Evolutionary conservation across 2,113 vertebrate species (phyloP).

Genomic region (Hipposideros armiger): DNA sequence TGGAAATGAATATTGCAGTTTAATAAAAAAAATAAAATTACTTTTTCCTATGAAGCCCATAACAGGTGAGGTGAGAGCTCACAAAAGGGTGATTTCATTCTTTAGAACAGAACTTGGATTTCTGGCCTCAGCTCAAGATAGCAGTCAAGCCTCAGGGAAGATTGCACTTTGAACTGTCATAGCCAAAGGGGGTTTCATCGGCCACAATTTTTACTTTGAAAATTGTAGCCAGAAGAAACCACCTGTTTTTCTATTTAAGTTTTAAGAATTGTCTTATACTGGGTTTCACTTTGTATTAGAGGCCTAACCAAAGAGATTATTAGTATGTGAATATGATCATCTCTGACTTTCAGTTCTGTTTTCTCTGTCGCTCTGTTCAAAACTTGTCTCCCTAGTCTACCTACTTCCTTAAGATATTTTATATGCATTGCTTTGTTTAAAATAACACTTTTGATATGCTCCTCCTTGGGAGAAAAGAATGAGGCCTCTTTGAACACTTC

Average conservation of each 20-base stretch:
- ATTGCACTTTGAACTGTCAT: neutral
- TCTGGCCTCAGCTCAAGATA: neutral
- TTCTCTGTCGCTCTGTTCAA: neutral
- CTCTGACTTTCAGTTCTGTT: slow-evolving; percentile 40
- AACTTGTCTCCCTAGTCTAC: neutral
- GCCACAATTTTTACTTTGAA: slow-evolving; percentile 39
- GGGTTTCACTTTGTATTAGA: slow-evolving; percentile 33
- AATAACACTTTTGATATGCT: neutral
- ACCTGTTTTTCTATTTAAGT: neutral
- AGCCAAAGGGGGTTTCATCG: neutral
- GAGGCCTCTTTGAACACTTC: neutral
- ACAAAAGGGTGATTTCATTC: neutral
- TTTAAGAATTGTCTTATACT: neutral
- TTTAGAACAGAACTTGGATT: neutral
- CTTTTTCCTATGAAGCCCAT: neutral
- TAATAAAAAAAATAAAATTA: neutral
- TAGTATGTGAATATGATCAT: neutral
- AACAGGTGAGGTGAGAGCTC: neutral
- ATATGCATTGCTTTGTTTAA: neutral
- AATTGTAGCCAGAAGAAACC: neutral
- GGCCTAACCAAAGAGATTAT: neutral
- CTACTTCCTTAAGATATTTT: slow-evolving; percentile 3
- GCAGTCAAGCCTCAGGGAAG: neutral
- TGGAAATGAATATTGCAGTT: neutral
- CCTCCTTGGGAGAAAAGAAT: neutral